A percentile compares a stretch with the other conserved stretches of the same genome.
Evolutionary conservation across 2,113 vertebrate genomes (phyloP).

Genomic region (Turnix velox): DNA sequence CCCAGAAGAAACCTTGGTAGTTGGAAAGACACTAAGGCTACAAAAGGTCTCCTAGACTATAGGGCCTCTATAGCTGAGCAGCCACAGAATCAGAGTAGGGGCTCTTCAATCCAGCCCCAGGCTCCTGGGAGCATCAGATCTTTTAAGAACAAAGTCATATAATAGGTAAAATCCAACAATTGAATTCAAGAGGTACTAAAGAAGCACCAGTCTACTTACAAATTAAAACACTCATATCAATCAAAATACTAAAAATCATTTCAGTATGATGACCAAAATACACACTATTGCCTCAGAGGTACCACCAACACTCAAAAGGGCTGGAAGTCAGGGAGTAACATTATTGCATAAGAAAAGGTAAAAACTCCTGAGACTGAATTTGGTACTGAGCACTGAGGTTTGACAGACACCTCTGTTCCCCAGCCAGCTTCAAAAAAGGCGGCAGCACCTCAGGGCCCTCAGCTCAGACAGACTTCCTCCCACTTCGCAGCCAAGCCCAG

Average conservation of each 20-base stretch:
- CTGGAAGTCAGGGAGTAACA: not conserved
- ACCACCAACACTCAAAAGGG: not conserved
- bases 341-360: not conserved
- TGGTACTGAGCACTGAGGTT: not conserved
- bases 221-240: not conserved
- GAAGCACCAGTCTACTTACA: not conserved
- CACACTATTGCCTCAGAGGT: not conserved
- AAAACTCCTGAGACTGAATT: not conserved
- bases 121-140: not conserved
- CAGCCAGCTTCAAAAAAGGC: not conserved
- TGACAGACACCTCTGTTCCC: fast-evolving
- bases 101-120: not conserved
- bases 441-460: not conserved
- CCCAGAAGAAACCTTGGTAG: not conserved
- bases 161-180: not conserved
- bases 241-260: not conserved
- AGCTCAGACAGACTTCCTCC: not conserved
- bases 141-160: not conserved
- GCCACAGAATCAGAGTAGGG: not conserved
- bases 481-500: not conserved
- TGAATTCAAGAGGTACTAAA: not conserved
- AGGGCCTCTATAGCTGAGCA: not conserved
- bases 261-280: not conserved
- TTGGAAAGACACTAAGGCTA: not conserved
- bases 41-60: not conserved